Conservation (phyloP, 2,888 invertebrate genomes). For the Odontothrips loti region DNA sequence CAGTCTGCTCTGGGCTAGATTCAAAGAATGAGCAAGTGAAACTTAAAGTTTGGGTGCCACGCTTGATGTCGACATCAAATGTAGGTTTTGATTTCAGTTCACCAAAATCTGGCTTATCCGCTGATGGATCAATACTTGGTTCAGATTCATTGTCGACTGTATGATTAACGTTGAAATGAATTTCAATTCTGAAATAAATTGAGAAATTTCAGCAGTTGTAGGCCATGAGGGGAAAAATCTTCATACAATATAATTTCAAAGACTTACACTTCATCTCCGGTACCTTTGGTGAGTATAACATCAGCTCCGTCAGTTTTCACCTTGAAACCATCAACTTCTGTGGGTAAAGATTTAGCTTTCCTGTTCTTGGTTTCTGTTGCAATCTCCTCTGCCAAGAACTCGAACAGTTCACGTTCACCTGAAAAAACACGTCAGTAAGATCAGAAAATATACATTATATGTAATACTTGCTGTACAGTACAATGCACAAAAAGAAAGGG, state of each 20-base stretch:
- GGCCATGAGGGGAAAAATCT: neutral
- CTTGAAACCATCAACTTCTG: slow-evolving; percentile 75
- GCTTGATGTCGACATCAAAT: slow-evolving; percentile 81
- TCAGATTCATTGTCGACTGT: slow-evolving; percentile 81
- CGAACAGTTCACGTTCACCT: slow-evolving; percentile 84
- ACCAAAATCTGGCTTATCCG: slow-evolving; percentile 68
- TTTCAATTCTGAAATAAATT: slow-evolving; percentile 57
- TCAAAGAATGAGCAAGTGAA: slow-evolving; percentile 80
- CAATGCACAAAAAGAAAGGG: slow-evolving; percentile 23
- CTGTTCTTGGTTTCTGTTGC: slow-evolving; percentile 82
- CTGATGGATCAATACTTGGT: slow-evolving; percentile 57
- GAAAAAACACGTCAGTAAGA: slow-evolving; percentile 37
- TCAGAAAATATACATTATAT: slow-evolving; percentile 33
- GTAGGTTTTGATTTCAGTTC: slow-evolving; percentile 89
- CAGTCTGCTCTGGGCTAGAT: neutral
- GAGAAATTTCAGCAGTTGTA: slow-evolving; percentile 15
- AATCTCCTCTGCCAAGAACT: slow-evolving; percentile 91
- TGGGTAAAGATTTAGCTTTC: slow-evolving; percentile 68
- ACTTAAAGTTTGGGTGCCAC: slow-evolving; percentile 71
- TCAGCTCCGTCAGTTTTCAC: slow-evolving; percentile 77
- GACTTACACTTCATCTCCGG: slow-evolving; percentile 66
- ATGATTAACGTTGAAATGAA: slow-evolving; percentile 91
- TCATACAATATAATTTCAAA: slow-evolving; percentile 29
- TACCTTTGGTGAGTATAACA: slow-evolving; percentile 71
- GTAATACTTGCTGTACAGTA: slow-evolving; percentile 19